Evolutionary conservation across 2,797 vertebrate genomes (phyloP).

Genomic region (Galagoides demidoff): DNA sequence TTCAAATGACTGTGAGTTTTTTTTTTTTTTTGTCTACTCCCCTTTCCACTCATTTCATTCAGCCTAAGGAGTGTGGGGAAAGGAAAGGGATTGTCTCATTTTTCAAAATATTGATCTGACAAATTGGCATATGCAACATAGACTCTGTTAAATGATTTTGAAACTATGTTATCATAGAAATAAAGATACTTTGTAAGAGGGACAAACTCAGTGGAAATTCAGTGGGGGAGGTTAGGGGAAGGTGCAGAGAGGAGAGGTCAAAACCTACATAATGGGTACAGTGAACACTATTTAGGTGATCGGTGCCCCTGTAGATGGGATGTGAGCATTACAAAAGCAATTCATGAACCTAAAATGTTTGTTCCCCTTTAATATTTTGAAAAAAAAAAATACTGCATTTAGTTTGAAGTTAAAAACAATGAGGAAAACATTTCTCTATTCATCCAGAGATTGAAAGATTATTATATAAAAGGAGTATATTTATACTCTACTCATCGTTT

Average conservation of each 20-base stretch:
- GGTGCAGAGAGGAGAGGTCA: background rate
- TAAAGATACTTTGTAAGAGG: background rate
- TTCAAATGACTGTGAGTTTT: background rate
- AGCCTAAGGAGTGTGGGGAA: background rate
- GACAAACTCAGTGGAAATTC: background rate
- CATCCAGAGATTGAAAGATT: background rate
- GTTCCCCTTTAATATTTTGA: background rate
- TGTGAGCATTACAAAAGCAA: background rate
- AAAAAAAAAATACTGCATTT: background rate
- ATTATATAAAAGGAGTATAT: background rate
- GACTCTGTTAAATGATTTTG: background rate
- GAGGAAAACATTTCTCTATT: background rate
- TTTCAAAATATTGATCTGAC: background rate
- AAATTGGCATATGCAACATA: background rate
- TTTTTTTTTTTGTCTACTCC: background rate
- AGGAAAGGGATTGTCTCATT: background rate
- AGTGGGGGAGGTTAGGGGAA: background rate
- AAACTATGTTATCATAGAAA: background rate
- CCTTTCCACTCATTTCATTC: background rate
- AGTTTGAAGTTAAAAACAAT: background rate
- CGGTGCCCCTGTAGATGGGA: background rate
- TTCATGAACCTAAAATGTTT: background rate
- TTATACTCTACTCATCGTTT: background rate
- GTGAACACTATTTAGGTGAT: background rate
- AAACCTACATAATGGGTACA: background rate